Base-by-base conservation (phyloP, 2,113 vertebrate species). In the Porphyrio hochstetteri region DNA sequence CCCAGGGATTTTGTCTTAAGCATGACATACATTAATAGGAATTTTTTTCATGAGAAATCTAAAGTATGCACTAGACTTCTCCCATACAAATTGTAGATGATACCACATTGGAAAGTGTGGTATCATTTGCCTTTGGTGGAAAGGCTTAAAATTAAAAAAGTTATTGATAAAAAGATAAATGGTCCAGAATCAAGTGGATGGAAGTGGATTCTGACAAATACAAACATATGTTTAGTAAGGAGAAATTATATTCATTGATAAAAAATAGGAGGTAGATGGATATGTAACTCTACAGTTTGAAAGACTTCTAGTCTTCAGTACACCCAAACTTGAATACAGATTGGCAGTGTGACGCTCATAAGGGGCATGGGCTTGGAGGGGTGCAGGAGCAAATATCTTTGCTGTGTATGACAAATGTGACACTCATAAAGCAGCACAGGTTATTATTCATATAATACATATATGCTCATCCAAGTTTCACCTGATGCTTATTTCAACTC, bases 281-380 rank as follows among this genome's bases (percentile, higher is more conserved):
- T 63, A 50, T n/a, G 55, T 10, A 52, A 27, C 21, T 55, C 7
- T 44, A 28, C 11, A 64, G 16, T 20, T 57, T 79, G 52, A 67
- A 65, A 48, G 8, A 25, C 10, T 42, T 64, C 46, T 21, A 23
- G 36, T 46, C 27, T 60, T 84, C 33, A 72, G 29, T 33, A 83
- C 16, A 76, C 29, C 25, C 21, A 50, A 52, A 53, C 25, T 33
- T 81, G 11, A 44, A 38, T 14, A 40, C 7, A 60, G 40, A 61
- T 61, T 52, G 31, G 36, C 4, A 19, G 5, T 24, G 11, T 60
- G 46, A 56, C 36, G 38, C 24, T 90, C 9, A 12, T 71, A 60
- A 67, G 15, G n/a, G 31, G 33, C 4, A 1, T 6, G 10, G 8
- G 31, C 2, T 35, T 35, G 4, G 14, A 38, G 3, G 3, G 46